Evolutionary conservation across 2,113 vertebrate species (phyloP).

Genomic region (Megatriorchis doriae): DNA sequence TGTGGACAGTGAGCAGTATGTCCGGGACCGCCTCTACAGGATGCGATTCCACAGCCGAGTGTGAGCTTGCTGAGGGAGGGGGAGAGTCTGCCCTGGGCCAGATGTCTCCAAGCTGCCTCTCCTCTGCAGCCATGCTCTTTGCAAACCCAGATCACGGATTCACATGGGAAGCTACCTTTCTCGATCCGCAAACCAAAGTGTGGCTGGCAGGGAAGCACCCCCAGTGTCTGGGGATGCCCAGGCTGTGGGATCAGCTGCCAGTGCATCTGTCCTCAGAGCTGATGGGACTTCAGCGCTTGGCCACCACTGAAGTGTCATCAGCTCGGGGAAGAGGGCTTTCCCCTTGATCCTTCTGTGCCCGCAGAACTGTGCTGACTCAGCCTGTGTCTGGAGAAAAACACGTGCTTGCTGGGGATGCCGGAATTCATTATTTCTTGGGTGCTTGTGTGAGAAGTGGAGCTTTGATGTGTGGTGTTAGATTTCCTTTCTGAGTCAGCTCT

Average conservation of each 20-base stretch:
- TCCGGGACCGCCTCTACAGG: constrained; percentile 80
- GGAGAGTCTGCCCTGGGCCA: background rate
- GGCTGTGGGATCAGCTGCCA: background rate
- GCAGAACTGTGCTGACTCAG: background rate
- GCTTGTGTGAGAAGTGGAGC: background rate
- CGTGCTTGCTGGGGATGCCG: background rate
- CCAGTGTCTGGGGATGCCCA: background rate
- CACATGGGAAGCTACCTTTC: background rate
- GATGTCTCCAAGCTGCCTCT: background rate
- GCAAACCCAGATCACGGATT: background rate
- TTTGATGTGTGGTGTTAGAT: background rate
- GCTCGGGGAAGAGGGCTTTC: background rate
- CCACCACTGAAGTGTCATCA: background rate
- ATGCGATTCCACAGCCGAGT: constrained; percentile 81
- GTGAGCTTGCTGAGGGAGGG: background rate
- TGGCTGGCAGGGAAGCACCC: background rate
- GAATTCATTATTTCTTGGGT: background rate
- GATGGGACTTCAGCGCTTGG: constrained; percentile 22
- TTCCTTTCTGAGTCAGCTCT: constrained; percentile 6
- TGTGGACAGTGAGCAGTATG: constrained; percentile 55
- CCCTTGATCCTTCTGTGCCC: background rate
- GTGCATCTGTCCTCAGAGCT: background rate
- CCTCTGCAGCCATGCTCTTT: background rate
- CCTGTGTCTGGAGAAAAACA: background rate
- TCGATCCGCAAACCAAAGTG: background rate